A percentile compares a stretch with the other conserved stretches of the same genome.
Evolutionary conservation across 2,797 vertebrate species (phyloP).

Genomic region (Delichon dasypus): DNA sequence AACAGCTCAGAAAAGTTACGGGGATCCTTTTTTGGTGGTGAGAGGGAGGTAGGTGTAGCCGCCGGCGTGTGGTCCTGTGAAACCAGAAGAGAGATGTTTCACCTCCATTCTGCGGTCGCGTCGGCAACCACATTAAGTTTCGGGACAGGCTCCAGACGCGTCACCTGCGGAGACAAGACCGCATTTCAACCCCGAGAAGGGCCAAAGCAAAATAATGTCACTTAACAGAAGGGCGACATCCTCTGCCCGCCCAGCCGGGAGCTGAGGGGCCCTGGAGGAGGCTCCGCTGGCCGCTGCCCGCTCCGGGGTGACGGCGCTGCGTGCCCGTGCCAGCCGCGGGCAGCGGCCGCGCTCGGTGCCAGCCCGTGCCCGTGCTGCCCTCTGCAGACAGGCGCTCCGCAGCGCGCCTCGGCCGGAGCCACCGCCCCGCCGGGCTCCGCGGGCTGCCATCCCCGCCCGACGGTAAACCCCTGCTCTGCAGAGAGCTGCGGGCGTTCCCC

Average conservation of each 20-base stretch:
- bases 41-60: not conserved
- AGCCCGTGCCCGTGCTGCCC: conserved; percentile 36
- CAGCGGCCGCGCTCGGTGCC: not conserved
- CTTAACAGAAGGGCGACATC: not conserved
- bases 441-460: fast-evolving
- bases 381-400: conserved; percentile 23
- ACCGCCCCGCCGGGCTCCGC: fast-evolving
- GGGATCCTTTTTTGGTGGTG: not conserved
- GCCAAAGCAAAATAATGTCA: not conserved
- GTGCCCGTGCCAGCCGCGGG: not conserved
- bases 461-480: not conserved
- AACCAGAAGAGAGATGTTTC: not conserved
- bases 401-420: not conserved
- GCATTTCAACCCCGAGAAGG: not conserved
- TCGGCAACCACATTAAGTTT: not conserved
- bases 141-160: not conserved
- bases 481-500: not conserved
- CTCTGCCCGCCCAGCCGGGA: not conserved
- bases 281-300: fast-evolving
- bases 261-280: fast-evolving
- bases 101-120: not conserved
- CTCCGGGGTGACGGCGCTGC: fast-evolving
- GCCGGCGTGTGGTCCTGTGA: not conserved
- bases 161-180: not conserved
- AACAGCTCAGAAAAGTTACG: not conserved